A percentile compares a stretch with the other conserved stretches of the same genome.
These are phyloP conservation scores for Agapornis roseicollis DNA, from an alignment of 2,113 vertebrate genomes.

Conservation along the genomic window DNA sequence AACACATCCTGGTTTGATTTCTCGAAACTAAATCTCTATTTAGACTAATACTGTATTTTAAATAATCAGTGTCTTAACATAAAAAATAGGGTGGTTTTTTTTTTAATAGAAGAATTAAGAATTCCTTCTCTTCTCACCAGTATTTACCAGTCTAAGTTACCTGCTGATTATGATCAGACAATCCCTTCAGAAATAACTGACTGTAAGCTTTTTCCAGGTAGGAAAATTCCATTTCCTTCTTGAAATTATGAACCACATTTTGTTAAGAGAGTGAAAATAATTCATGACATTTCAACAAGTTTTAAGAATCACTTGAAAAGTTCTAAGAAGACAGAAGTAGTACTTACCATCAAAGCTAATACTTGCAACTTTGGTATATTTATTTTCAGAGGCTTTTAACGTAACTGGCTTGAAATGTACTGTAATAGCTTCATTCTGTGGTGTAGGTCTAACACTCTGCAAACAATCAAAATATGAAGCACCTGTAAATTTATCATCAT, in stretches of 20 bases:
- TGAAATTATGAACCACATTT: not conserved
- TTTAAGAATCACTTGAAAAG: not conserved
- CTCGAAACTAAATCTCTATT: not conserved
- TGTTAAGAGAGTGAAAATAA: not conserved
- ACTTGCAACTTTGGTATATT: constrained; percentile 98
- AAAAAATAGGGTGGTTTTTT: no score
- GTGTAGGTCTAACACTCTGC: constrained; percentile 93
- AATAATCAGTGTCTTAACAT: not conserved
- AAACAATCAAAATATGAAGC: constrained; percentile 52
- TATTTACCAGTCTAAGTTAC: not conserved
- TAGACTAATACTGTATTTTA: not conserved
- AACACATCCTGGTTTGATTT: not conserved
- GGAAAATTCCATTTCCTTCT: not conserved
- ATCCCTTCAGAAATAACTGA: not conserved
- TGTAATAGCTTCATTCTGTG: constrained; percentile 92
- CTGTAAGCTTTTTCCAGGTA: not conserved
- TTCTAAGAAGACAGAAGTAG: not conserved
- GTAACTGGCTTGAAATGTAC: constrained; percentile 96
- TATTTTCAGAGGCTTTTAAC: constrained; percentile 92
- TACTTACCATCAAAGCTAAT: constrained; percentile 97
- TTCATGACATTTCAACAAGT: not conserved
- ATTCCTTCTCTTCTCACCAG: not conserved
- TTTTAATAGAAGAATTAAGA: not conserved
- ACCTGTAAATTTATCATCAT: not conserved
- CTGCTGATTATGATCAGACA: not conserved